These are phyloP conservation scores for Agrilus cyanescens DNA, from an alignment of 2,888 invertebrate species.

Conservation along the genomic window DNA sequence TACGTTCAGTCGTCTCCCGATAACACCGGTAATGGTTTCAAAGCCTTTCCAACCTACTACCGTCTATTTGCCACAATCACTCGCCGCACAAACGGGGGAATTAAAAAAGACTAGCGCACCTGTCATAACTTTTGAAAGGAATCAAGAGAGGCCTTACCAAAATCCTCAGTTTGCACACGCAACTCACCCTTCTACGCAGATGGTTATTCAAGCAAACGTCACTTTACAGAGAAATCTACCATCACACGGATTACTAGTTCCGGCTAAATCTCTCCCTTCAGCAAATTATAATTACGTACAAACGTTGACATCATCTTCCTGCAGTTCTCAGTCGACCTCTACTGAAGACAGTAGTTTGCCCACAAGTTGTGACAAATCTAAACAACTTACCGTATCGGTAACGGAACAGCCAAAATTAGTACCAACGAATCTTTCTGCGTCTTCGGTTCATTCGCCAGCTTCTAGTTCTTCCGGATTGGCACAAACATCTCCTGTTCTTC, in stretches of 20 bases:
- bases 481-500: too few species aligned
- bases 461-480: not conserved
- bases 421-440: conserved; percentile 8
- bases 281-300: conserved; percentile 10
- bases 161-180: conserved; percentile 19
- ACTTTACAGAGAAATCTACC: conserved; percentile 6
- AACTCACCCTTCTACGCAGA: conserved; percentile 19
- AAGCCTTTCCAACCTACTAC: conserved; percentile 44
- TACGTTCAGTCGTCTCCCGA: conserved; percentile 44
- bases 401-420: conserved; percentile 16
- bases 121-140: conserved; percentile 25
- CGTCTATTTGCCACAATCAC: conserved; percentile 32
- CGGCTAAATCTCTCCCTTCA: conserved; percentile 21
- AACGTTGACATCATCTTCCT: not conserved
- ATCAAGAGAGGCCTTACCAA: conserved; percentile 33
- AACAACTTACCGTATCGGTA: not conserved
- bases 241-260: conserved; percentile 14
- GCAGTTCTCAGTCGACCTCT: conserved; percentile 2
- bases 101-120: conserved; percentile 20
- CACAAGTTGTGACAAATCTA: too few species aligned
- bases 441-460: conserved; percentile 3
- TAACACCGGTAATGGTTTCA: conserved; percentile 45
- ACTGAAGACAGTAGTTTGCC: not conserved
- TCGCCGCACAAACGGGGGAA: conserved; percentile 26
- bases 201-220: conserved; percentile 21